A percentile compares a stretch with the other conserved stretches of the same genome.
Conservation (phyloP, 2,888 invertebrate genomes). For the Marasmarcha lunaedactyla region DNA sequence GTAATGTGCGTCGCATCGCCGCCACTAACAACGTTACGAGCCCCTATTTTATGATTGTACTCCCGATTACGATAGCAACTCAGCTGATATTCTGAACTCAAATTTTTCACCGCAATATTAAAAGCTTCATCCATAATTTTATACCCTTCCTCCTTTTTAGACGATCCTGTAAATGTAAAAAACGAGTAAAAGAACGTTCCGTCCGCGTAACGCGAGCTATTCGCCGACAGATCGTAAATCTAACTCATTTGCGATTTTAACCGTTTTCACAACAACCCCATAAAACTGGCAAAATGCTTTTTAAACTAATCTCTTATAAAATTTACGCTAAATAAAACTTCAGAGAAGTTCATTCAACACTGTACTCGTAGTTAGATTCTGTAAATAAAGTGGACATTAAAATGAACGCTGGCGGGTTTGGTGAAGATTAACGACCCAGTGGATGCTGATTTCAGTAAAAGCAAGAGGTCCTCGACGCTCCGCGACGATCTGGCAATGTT, state of each 20-base stretch:
- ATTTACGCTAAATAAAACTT: no score
- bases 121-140: no score
- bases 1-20: slow-evolving; percentile 44
- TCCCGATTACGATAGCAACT: slow-evolving; percentile 24
- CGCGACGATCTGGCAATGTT: slow-evolving; percentile 55
- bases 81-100: slow-evolving; percentile 57
- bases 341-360: no score
- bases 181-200: no score
- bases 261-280: not conserved
- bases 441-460: slow-evolving; percentile 68
- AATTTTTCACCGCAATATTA: no score
- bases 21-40: slow-evolving; percentile 44
- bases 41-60: slow-evolving; percentile 28
- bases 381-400: slow-evolving; percentile 60
- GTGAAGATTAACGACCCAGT: slow-evolving; percentile 67
- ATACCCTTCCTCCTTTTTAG: no score
- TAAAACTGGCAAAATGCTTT: no score
- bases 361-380: slow-evolving; percentile 17
- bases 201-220: no score
- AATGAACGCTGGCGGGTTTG: slow-evolving; percentile 63
- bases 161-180: no score
- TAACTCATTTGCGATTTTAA: no score
- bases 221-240: no score
- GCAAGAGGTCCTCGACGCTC: slow-evolving; percentile 10
- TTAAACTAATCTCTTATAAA: no score